phyloP scores from a whole-genome alignment of 2,113 vertebrate genomes.

The Sprattus sprattus region DNA sequence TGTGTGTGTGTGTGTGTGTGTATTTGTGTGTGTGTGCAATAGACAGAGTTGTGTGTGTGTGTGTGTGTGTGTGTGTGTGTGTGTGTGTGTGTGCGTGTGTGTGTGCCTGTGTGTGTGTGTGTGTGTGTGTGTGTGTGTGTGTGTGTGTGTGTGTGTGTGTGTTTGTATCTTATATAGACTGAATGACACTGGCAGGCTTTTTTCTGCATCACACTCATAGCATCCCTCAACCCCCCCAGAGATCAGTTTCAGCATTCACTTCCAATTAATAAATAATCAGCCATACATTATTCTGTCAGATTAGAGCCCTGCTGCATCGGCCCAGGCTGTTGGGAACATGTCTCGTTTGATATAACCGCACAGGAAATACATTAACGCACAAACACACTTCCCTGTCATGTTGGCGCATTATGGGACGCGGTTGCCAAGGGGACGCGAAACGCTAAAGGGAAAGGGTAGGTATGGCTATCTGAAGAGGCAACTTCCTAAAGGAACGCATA shows the following conservation, averaged over 20 bases:
- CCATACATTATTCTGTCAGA: conserved; percentile 5
- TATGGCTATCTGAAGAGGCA: neutral
- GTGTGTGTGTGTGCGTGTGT: conserved; percentile 8
- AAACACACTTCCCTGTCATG: conserved; percentile 4
- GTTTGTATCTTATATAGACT: conserved; percentile 27
- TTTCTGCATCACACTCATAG: conserved; percentile 16
- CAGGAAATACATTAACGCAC: neutral
- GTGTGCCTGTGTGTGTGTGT: conserved; percentile 16
- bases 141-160: neutral
- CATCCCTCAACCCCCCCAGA: neutral
- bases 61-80: neutral
- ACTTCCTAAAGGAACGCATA: neutral
- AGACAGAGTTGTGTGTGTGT: too few relatives aligned
- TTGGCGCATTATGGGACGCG: neutral
- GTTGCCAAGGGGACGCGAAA: neutral
- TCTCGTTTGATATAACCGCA: neutral
- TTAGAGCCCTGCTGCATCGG: neutral
- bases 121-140: neutral
- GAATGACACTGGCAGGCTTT: conserved; percentile 32
- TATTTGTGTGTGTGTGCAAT: neutral
- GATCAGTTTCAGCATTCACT: conserved; percentile 7
- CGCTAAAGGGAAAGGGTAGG: neutral
- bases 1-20: neutral
- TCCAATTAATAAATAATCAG: conserved; percentile 8
- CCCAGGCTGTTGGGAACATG: neutral